Evolutionary conservation across 2,113 vertebrate species (phyloP), one percentile per base, ranked within the genome.

Genomic region (Chaetura pelagica): DNA sequence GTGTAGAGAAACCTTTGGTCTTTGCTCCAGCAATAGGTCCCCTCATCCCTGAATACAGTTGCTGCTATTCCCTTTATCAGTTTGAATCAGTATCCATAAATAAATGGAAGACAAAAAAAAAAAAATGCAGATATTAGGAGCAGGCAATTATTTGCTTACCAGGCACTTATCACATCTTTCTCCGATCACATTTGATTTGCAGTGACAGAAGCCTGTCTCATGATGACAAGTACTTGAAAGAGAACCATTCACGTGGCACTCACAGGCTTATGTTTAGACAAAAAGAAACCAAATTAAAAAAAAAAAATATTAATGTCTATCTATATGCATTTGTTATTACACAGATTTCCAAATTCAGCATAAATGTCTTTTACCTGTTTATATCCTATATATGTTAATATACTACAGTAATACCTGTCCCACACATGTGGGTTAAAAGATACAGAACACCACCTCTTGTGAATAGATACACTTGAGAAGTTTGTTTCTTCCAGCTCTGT

Each of bases 91-190:
- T 20, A 64, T 9, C 42, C 49, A 27, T 1, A 59, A 18, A 34
- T 30, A 80, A 75, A 75, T 29, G 52, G 7, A 61, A 79, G 9
- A 57, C 3, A 52, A 58, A 59, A n/a, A 67, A 7, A 61, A 34
- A 40, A 81, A 87, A 87, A 75, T 3, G 3, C 3, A 49, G 27
- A 7, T 22, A 30, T 27, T 30, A 59, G 6, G 18, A 89, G 72
- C 3, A 79, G 8, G 12, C 9, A 46, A 69, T 17, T 42, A 59
- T 88, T 29, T 19, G 85, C 98, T 97, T 97, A 99, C 99, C 99
- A 97, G 93, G 92, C 99, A 99, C 51, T 86, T 97, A 91, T 99
- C 98, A 96, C 99, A 99, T 68, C 77, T 98, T 51, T 96, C 97
- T 92, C 99, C 99, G 0, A 95, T 93, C 68, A 99, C 98, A 6